Conservation (phyloP, 1,140 invertebrate genomes). For the Eriosoma lanigerum region DNA sequence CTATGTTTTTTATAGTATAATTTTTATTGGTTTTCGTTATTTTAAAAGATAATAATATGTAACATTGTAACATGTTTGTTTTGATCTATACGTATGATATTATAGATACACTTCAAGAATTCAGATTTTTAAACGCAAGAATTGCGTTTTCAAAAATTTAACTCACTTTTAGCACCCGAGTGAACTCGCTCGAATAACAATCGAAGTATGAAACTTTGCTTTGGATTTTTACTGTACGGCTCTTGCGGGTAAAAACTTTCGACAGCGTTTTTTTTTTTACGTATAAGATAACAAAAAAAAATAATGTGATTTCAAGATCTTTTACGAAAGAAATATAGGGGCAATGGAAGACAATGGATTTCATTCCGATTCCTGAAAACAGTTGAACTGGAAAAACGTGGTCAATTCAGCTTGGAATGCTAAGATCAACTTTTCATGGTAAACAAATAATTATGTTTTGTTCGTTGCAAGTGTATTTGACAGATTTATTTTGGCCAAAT, state of each 20-base stretch:
- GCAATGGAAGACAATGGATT: constrained; percentile 27
- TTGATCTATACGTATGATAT: neutral
- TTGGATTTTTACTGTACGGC: neutral
- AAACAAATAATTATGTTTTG: constrained; percentile 31
- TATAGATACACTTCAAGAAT: neutral
- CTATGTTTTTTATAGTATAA: too few relatives aligned
- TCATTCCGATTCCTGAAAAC: constrained; percentile 24
- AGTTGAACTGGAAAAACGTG: constrained; percentile 17
- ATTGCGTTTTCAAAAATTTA: neutral
- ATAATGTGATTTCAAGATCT: constrained; percentile 21
- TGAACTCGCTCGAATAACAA: constrained; percentile 28
- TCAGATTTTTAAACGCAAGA: neutral
- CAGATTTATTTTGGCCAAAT: constrained; percentile 6
- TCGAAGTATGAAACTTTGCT: constrained; percentile 33
- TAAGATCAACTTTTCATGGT: constrained; percentile 25
- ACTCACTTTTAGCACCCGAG: constrained; percentile 11
- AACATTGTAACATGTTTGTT: neutral
- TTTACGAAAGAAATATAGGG: constrained; percentile 23
- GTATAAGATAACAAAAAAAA: constrained; percentile 18
- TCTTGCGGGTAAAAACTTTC: constrained; percentile 21
- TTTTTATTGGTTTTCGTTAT: neutral
- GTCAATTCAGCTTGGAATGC: constrained; percentile 18
- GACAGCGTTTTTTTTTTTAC: constrained; percentile 29
- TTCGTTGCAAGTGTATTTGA: constrained; percentile 30
- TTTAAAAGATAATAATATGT: neutral